Evolutionary conservation across 1,140 invertebrate species (phyloP), one percentile per base, ranked within the genome.

Genomic region (Mactra quadrangularis): DNA sequence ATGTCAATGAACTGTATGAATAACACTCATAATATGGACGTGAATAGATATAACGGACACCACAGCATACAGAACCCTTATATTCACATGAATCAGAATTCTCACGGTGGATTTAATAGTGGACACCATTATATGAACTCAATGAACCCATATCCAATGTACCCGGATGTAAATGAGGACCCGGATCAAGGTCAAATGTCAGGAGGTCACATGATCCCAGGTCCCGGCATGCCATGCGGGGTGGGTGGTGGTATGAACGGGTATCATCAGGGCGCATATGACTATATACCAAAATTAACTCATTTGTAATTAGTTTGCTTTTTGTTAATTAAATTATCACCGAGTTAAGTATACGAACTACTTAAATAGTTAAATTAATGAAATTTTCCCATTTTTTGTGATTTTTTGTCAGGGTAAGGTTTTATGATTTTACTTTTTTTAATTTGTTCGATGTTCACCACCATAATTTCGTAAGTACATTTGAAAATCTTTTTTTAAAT

Each of bases 201-300:
- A 25, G 31, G 62, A 19, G 78, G 72, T 50, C 62, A 64, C 50
- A 74, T 82, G 68, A 84, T 78, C 41, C 64, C 83, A 29, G 84
- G 55, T 27, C 66, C 84, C 50, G 79, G 47, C 2, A 82, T 87
- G 68, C 84, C 81, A n/a, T 85, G 83, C 47, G 71, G 82, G 2
- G 64, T 81, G 3, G 81, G 82, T 45, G 82, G 76, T 52, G 74
- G 84, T n/a, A 83, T 77, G 47, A 85, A 85, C 50, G 83, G 78
- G 27, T 84, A 85, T 53, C 75, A 82, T 82, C 86, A 87, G 81
- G 87, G 82, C 13, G 62, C 77, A 7, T 88, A 88, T 64, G 83
- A 87, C 53, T 87, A 87, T 76, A 82, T 87, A 81, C 87, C 87
- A 59, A 88, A 88, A 86, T 55, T 88, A 50, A 87, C 87, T 70